Conservation (phyloP, 2,888 invertebrate species). For the Sminthurinus aureus region DNA sequence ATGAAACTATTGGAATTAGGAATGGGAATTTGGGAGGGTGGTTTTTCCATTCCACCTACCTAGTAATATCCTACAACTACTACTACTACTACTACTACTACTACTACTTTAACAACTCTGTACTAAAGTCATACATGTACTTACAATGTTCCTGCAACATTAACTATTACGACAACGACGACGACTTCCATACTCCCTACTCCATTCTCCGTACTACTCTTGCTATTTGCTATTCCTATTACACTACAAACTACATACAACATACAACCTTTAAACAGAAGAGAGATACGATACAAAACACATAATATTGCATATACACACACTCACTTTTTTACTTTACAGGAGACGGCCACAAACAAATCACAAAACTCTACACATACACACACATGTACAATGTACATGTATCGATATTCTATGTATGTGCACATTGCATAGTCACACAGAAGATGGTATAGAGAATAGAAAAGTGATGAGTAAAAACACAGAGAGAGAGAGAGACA, state of each 20-base stretch:
- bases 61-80: neutral
- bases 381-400: too few relatives aligned
- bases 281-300: neutral
- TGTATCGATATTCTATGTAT: too few relatives aligned
- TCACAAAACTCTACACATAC: neutral
- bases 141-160: conserved; percentile 4
- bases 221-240: neutral
- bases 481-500: conserved; percentile 1
- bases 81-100: neutral
- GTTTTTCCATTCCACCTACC: conserved; percentile 21
- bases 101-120: neutral
- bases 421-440: neutral
- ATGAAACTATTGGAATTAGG: conserved; percentile 2
- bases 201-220: too few relatives aligned
- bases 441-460: neutral
- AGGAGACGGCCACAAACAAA: too few relatives aligned
- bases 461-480: neutral
- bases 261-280: too few relatives aligned
- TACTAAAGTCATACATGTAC: neutral
- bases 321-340: too few relatives aligned
- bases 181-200: neutral
- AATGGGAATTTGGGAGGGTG: conserved; percentile 19
- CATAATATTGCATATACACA: neutral
- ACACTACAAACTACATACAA: too few relatives aligned
- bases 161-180: neutral